Percentiles rank a stretch among this genome's conserved stretches.
Conservation (phyloP, 2,797 vertebrate genomes). For the Ptychadena robeensis region DNA sequence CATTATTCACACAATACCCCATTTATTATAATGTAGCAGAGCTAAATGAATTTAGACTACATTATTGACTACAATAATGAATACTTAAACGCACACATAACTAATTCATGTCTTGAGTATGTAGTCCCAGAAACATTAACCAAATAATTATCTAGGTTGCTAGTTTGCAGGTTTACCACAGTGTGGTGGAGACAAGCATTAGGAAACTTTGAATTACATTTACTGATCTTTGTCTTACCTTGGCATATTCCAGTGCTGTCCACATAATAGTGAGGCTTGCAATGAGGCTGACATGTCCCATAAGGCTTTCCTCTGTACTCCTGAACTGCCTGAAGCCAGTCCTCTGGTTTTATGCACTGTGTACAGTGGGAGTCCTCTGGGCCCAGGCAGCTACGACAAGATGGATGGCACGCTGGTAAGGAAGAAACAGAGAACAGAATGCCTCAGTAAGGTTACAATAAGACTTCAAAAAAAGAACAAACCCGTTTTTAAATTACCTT, state of each 20-base stretch:
- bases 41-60: not conserved
- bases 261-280: constrained; percentile 75
- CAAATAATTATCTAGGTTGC: not conserved
- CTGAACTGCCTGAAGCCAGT: constrained; percentile 74
- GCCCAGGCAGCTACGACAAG: constrained; percentile 85
- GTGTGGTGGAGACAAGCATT: not conserved
- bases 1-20: too few relatives aligned
- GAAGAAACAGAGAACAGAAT: constrained; percentile 11
- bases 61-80: not conserved
- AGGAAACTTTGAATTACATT: not conserved
- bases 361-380: constrained; percentile 78
- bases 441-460: not conserved
- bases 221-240: constrained; percentile 73
- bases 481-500: not conserved
- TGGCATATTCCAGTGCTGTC: constrained; percentile 78
- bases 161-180: not conserved
- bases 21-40: too few relatives aligned
- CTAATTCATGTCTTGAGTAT: not conserved
- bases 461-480: constrained; percentile 13
- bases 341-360: constrained; percentile 76
- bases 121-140: not conserved
- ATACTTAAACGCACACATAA: not conserved
- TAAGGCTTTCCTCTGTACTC: constrained; percentile 47
- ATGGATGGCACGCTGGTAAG: constrained; percentile 82
- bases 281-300: constrained; percentile 80